Base-by-base conservation (phyloP, 2,113 vertebrate species). In the Chiloscyllium plagiosum region DNA sequence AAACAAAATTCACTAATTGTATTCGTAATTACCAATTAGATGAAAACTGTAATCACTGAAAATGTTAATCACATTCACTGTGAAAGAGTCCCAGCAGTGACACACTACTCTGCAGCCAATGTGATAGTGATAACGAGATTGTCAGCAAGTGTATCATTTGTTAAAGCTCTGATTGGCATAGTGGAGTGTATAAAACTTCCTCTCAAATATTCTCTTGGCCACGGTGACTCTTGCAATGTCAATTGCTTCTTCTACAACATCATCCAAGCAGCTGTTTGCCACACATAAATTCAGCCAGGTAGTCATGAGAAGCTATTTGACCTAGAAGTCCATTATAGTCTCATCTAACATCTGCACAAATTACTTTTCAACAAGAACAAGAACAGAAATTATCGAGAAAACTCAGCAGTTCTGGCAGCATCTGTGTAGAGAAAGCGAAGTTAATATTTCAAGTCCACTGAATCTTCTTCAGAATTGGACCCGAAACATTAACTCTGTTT, bases 31-130 rank as follows among this genome's bases (percentile, higher is more conserved):
- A 95, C 66, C 94, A 95, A 95, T 95, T 95, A 95, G 69, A 29
- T 50, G 69, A 33, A 95, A 72, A 72, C 94, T 95, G 37, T 94
- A 94, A 94, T 94, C 92, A 69, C 66, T 47, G 94, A 15, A 72
- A 95, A 95, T 95, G 94, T 95, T 95, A 95, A 95, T 95, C 94
- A 72, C 68, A 95, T 50, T 95, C 69, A 50, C 69, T 95, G 42
- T 72, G 68, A 95, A 72, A 95, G 37, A 69, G 37, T 42, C 90
- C 65, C n/a, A 24, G 92, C 37, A 29, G 37, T 6, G 6, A 95
- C 10, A 24, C 68, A 72, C 70, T 29, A 50, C 4, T 3, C 33
- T 47, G 69, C 37, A 47, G 42, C 26, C 47, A 50, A 70, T 72
- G 94, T 72, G 50, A 4, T 12, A 29, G 33, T 52, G 50, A 33